phyloP scores from a whole-genome alignment of 2,888 invertebrate genomes.

The Eristalinus sepulchralis region DNA sequence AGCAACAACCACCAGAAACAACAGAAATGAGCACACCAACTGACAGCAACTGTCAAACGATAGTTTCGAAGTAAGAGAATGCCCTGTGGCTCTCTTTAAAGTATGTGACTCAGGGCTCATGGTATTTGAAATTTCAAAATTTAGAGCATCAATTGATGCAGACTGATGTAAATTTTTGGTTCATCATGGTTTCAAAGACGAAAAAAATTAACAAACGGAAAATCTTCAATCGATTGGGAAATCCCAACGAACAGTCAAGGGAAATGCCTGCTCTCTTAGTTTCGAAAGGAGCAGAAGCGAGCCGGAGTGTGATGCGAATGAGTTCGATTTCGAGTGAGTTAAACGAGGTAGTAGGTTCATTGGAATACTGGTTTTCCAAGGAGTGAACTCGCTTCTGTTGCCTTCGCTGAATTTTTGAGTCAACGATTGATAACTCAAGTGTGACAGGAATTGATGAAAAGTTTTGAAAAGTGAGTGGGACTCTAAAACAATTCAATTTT shows the following conservation, averaged over 20 bases:
- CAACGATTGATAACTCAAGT: background rate
- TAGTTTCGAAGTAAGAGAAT: background rate
- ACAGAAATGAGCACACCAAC: background rate
- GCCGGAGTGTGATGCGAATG: background rate
- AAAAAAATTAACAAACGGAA: too few species aligned
- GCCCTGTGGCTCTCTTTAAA: background rate
- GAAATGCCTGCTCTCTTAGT: background rate
- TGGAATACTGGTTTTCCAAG: constrained; percentile 24
- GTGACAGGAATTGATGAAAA: background rate
- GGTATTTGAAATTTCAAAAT: too few species aligned
- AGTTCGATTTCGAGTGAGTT: background rate
- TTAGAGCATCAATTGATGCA: too few species aligned
- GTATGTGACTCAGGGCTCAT: too few species aligned
- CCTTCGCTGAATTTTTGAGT: background rate
- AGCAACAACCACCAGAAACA: constrained; percentile 40
- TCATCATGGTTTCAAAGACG: too few species aligned
- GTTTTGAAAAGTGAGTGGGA: too few species aligned
- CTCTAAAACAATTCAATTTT: too few species aligned
- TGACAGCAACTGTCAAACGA: constrained; percentile 39
- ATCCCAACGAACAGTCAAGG: too few species aligned
- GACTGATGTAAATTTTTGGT: too few species aligned
- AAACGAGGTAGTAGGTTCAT: background rate
- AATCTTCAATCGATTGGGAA: too few species aligned
- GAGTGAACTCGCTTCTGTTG: background rate
- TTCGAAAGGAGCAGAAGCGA: background rate